phyloP scores from a whole-genome alignment of 2,797 vertebrate species.

The Periparus ater region DNA sequence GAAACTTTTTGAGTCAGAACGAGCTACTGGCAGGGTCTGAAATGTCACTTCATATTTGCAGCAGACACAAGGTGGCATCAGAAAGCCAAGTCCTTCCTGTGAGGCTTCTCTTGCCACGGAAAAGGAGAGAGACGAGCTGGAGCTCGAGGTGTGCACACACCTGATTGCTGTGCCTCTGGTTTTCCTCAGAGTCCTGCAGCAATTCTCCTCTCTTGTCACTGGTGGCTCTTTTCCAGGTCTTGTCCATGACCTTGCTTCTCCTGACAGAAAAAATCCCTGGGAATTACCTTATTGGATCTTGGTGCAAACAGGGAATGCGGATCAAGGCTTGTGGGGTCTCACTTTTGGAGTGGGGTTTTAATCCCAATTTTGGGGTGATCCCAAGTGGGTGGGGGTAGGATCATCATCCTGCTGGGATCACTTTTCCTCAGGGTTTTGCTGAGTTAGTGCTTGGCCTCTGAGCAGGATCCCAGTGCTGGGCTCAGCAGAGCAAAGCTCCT shows the following conservation, averaged over 20 bases:
- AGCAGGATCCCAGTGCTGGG: neutral
- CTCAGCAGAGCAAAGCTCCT: neutral
- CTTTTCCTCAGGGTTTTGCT: neutral
- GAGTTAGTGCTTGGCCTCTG: fast-evolving
- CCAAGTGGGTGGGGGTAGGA: neutral
- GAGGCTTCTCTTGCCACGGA: neutral
- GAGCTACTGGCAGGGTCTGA: fast-evolving
- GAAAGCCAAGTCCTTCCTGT: neutral
- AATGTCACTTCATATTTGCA: neutral
- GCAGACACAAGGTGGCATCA: neutral
- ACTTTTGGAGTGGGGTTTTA: neutral
- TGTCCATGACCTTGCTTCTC: neutral
- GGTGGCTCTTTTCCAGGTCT: neutral
- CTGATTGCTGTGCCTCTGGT: neutral
- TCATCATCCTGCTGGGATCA: neutral
- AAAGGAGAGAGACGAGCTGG: neutral
- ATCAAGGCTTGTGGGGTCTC: neutral
- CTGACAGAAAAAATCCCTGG: neutral
- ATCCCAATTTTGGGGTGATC: neutral
- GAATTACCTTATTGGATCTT: neutral
- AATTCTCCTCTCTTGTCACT: neutral
- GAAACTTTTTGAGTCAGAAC: fast-evolving
- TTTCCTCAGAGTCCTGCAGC: neutral
- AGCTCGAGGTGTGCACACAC: fast-evolving
- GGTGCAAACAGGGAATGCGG: neutral